phyloP scores from a whole-genome alignment of 2,888 invertebrate genomes.

The Catocala sponsa region DNA sequence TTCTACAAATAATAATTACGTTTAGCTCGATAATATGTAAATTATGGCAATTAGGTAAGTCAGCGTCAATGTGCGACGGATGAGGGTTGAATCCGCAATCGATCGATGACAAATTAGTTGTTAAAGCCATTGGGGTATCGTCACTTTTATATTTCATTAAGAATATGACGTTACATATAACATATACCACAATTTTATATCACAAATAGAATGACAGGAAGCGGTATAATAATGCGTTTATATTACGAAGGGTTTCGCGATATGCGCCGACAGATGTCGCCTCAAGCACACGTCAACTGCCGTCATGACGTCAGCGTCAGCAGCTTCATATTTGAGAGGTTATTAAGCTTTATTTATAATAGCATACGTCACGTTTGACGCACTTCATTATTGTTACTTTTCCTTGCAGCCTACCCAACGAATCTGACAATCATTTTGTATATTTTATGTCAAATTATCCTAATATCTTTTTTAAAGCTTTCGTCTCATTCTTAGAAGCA shows the following conservation, averaged over 20 bases:
- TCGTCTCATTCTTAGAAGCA: not conserved
- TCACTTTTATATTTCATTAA: too few species aligned
- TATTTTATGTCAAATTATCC: constrained; percentile 6
- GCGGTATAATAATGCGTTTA: constrained; percentile 30
- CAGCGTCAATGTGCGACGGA: too few species aligned
- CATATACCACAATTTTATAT: constrained; percentile 9
- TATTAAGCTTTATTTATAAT: constrained; percentile 50
- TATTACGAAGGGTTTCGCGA: constrained; percentile 40
- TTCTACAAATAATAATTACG: too few species aligned
- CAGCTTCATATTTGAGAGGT: constrained; percentile 45
- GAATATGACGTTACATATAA: too few species aligned
- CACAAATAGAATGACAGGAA: constrained; percentile 33
- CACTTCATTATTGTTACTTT: constrained; percentile 22
- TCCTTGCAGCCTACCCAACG: constrained; percentile 1
- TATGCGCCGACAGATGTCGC: constrained; percentile 56
- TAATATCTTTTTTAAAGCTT: constrained; percentile 11
- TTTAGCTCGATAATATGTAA: too few species aligned
- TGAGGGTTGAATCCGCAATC: too few species aligned
- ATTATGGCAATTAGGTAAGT: too few species aligned
- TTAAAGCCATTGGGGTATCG: too few species aligned
- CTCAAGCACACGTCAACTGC: constrained; percentile 52
- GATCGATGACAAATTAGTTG: too few species aligned
- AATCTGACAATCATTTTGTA: constrained; percentile 17
- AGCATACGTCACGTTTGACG: constrained; percentile 29
- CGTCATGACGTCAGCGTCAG: constrained; percentile 52